A percentile compares a stretch with the other conserved stretches of the same genome.
Evolutionary conservation across 2,797 vertebrate species (phyloP).

Genomic region (Notoglanidium macrostoma): DNA sequence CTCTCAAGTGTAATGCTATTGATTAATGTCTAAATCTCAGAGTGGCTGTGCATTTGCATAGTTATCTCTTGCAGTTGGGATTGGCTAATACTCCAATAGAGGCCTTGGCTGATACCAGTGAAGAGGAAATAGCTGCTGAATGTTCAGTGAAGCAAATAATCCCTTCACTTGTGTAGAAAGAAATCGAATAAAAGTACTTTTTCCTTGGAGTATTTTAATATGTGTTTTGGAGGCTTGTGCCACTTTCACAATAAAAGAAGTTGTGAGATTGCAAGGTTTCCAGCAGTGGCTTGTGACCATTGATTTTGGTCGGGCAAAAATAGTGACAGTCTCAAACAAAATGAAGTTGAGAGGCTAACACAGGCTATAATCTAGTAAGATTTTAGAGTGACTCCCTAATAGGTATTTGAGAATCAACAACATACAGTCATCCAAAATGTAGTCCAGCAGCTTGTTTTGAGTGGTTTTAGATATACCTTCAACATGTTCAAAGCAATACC

Average conservation of each 20-base stretch:
- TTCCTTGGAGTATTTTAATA: conserved; percentile 31
- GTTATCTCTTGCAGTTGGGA: conserved; percentile 44
- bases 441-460: background rate
- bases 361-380: background rate
- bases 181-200: conserved; percentile 38
- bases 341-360: background rate
- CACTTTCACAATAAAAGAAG: conserved; percentile 32
- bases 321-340: background rate
- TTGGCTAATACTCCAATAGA: conserved; percentile 39
- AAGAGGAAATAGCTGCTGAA: conserved; percentile 51
- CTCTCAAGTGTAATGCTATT: conserved; percentile 36
- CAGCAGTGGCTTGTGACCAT: background rate
- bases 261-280: background rate
- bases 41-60: conserved; percentile 46
- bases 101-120: conserved; percentile 34
- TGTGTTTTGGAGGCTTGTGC: conserved; percentile 33
- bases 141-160: conserved; percentile 42
- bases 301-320: background rate
- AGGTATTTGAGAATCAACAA: background rate
- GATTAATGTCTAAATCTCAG: conserved; percentile 47
- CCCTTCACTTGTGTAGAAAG: conserved; percentile 42
- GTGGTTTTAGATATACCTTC: background rate
- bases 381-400: background rate
- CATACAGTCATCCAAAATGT: too few relatives aligned
- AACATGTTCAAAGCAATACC: background rate